Conservation (phyloP, 2,797 vertebrate genomes). For the Micropoecilia bifurca region DNA sequence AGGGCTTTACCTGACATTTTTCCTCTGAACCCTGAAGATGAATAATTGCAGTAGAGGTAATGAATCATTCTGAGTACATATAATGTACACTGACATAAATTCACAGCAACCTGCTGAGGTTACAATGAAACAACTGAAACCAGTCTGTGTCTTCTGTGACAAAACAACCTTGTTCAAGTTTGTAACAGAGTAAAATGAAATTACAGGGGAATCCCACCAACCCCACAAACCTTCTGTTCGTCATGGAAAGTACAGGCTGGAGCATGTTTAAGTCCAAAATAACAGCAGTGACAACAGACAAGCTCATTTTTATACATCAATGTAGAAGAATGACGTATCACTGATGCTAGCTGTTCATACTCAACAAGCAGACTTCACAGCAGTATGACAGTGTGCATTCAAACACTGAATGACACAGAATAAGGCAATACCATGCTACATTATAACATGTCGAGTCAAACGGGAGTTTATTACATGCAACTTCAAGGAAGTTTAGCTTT, state of each 20-base stretch:
- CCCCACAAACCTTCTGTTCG: neutral
- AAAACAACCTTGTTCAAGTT: neutral
- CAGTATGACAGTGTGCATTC: neutral
- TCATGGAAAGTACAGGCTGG: conserved; percentile 4
- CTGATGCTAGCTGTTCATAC: neutral
- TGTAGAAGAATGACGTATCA: neutral
- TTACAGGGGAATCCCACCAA: conserved; percentile 16
- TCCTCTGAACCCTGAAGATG: neutral
- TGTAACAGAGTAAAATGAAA: neutral
- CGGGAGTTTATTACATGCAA: neutral
- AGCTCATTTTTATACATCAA: neutral
- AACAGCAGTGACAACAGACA: neutral
- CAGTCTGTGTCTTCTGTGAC: no score
- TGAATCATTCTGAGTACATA: neutral
- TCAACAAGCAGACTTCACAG: neutral
- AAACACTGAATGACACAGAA: neutral
- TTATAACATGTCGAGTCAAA: neutral
- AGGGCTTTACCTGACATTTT: neutral
- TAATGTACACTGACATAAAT: neutral
- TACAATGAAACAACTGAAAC: neutral
- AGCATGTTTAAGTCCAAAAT: neutral
- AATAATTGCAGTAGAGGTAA: neutral
- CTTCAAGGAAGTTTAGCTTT: neutral
- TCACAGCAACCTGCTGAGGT: neutral
- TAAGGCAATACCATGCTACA: neutral